phyloP scores from a whole-genome alignment of 1,140 invertebrate genomes.

The Drosophila mayri region DNA sequence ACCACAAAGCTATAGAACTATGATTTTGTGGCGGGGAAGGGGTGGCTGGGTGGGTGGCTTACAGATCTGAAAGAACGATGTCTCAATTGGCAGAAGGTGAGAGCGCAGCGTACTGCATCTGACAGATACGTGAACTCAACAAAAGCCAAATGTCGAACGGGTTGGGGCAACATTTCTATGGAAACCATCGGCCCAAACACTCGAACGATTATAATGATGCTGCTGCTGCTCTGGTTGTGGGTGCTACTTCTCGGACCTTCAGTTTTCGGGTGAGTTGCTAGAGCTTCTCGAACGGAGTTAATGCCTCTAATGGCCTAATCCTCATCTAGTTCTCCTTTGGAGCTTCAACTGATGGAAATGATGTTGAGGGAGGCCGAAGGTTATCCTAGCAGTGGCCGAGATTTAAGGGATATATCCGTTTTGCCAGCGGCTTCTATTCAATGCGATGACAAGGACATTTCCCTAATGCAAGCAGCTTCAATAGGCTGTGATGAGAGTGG shows the following conservation, averaged over 20 bases:
- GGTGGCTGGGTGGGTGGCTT: slow-evolving; percentile 13
- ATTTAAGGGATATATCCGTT: slow-evolving; percentile 35
- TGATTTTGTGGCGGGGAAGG: slow-evolving; percentile 28
- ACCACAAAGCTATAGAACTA: slow-evolving; percentile 51
- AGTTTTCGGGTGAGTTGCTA: slow-evolving; percentile 48
- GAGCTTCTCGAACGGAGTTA: background rate
- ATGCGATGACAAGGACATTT: slow-evolving; percentile 43
- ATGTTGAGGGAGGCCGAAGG: slow-evolving; percentile 55
- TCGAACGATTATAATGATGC: slow-evolving; percentile 36
- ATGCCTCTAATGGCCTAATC: background rate
- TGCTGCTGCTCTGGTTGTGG: slow-evolving; percentile 37
- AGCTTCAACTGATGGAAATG: slow-evolving; percentile 68
- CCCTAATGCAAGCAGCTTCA: slow-evolving; percentile 14
- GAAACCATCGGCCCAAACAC: slow-evolving; percentile 65
- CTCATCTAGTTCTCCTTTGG: slow-evolving; percentile 48
- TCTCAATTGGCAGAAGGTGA: slow-evolving; percentile 68
- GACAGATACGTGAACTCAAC: slow-evolving; percentile 71
- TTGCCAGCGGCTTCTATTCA: slow-evolving; percentile 35
- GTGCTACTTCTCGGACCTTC: slow-evolving; percentile 31
- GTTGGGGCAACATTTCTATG: slow-evolving; percentile 69
- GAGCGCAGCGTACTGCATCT: slow-evolving; percentile 51
- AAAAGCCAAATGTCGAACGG: slow-evolving; percentile 68
- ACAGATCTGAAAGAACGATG: slow-evolving; percentile 37
- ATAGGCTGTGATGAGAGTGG: slow-evolving; percentile 56
- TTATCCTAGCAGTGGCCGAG: slow-evolving; percentile 27